These are phyloP conservation scores for Monochamus alternatus DNA, from an alignment of 2,888 invertebrate genomes.

Conservation along the genomic window DNA sequence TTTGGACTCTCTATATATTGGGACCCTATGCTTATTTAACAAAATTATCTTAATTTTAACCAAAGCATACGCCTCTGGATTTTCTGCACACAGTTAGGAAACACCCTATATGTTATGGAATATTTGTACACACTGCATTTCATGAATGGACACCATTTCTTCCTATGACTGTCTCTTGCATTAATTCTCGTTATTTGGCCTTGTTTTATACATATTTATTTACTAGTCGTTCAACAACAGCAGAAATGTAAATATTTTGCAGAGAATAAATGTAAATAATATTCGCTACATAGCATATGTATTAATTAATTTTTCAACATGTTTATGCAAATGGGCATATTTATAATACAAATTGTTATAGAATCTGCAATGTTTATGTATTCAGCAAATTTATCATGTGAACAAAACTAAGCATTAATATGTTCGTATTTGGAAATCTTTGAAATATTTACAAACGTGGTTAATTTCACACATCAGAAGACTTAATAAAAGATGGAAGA, in stretches of 20 bases:
- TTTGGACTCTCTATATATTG: too few relatives aligned
- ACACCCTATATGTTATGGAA: too few relatives aligned
- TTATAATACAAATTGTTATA: neutral
- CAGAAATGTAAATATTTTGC: neutral
- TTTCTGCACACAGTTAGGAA: too few relatives aligned
- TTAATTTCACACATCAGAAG: neutral
- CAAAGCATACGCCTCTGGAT: too few relatives aligned
- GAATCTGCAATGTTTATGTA: constrained; percentile 15
- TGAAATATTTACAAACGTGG: constrained; percentile 11
- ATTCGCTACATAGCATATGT: neutral
- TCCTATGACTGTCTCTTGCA: too few relatives aligned
- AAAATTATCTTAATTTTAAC: too few relatives aligned
- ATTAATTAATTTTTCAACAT: neutral
- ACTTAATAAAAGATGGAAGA: neutral
- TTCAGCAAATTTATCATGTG: constrained; percentile 24
- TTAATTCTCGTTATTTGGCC: neutral
- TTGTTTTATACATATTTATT: neutral
- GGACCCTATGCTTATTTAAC: too few relatives aligned
- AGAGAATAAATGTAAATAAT: too few relatives aligned
- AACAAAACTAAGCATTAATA: constrained; percentile 23
- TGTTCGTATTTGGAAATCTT: constrained; percentile 23
- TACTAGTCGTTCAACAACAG: neutral
- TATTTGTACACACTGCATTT: too few relatives aligned
- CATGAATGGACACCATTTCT: too few relatives aligned
- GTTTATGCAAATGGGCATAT: neutral